phyloP scores from a whole-genome alignment of 30 jellyfish, hydroid and myxozoan species.

The Sanderia malayensis region DNA sequence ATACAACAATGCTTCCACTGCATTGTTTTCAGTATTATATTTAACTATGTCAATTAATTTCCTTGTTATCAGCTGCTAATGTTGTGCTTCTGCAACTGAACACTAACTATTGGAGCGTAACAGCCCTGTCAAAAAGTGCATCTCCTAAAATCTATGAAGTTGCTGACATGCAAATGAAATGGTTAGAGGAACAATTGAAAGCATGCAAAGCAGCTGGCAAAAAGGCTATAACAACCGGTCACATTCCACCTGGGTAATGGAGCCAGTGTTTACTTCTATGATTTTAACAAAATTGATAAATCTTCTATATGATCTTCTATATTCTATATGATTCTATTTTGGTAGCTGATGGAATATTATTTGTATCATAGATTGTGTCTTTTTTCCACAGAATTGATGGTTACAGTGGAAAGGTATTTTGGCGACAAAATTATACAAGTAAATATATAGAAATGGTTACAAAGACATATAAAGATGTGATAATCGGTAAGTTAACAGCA shows the following conservation, averaged over 20 bases:
- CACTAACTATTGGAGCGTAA: constrained; percentile 70
- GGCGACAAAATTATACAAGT: constrained; percentile 75
- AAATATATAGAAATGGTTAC: constrained; percentile 57
- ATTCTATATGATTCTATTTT: too few species aligned
- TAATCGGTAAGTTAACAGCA: constrained; percentile 74
- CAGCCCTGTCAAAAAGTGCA: constrained; percentile 11
- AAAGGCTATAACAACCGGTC: constrained; percentile 72
- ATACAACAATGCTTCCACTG: too few species aligned
- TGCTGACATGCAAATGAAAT: constrained; percentile 72
- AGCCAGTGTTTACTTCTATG: too few species aligned
- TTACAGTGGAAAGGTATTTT: constrained; percentile 26
- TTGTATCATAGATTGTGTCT: too few species aligned
- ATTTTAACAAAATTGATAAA: too few species aligned
- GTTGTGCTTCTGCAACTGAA: constrained; percentile 52
- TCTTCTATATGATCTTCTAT: too few species aligned
- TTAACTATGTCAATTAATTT: too few species aligned
- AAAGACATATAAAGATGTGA: constrained; percentile 49
- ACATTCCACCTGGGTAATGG: constrained; percentile 95
- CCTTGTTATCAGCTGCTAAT: constrained; percentile 31
- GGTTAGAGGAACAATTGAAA: constrained; percentile 62
- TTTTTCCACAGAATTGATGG: constrained; percentile 35
- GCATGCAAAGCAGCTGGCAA: constrained; percentile 28
- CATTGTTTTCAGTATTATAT: too few species aligned
- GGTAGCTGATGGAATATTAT: too few species aligned
- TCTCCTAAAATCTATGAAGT: constrained; percentile 14